Base-by-base conservation (phyloP, 2,113 vertebrate genomes). In the Sturnira hondurensis region DNA sequence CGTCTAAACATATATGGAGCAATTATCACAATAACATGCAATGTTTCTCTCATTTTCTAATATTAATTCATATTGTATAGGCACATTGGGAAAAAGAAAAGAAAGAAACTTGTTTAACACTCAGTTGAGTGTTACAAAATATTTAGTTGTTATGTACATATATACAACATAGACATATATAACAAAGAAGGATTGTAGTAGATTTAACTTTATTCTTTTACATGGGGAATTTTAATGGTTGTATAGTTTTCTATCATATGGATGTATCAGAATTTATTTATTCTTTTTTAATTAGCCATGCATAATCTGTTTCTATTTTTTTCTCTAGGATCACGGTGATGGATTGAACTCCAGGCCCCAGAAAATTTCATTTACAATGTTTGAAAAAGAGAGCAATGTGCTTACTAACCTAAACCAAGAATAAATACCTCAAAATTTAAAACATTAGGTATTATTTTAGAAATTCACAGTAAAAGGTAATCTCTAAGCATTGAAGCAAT, bases 241-340 rank as follows among this genome's bases (percentile, higher is more conserved):
- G 33, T 24, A 50, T 52, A n/a, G 22, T 14, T 24, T 67, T 82
- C 56, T 36, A 41, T 68, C 33, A 26, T 24, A 45, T 26, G 10
- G 4, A 9, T 26, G 93, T 95, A 61, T 87, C 22, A 58, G 65
- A 87, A 47, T 77, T 50, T 81, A 54, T 58, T 91, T 47, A 81
- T 50, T 91, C 38, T 8, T 54, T 54, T 86, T 80, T 93, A 82
- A 86, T 70, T 85, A 95, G 58, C 17, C 5, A 82, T 71, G n/a
- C 13, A 89, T 61, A 45, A 84, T 63, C 81, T 65, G 38, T 85
- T 85, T 93, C 84, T 19, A 80, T 38, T 63, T 96, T 38, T 38
- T 71, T 38, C 19, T 33, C 28, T 74, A 43, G n/a, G 61, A 90
- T 10, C 78, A 61, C 50, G 76, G 9, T 80, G 41, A 71, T 73